Evolutionary conservation across 2,797 vertebrate genomes (phyloP), one percentile per base, ranked within the genome.

Genomic region (Hybognathus amarus): DNA sequence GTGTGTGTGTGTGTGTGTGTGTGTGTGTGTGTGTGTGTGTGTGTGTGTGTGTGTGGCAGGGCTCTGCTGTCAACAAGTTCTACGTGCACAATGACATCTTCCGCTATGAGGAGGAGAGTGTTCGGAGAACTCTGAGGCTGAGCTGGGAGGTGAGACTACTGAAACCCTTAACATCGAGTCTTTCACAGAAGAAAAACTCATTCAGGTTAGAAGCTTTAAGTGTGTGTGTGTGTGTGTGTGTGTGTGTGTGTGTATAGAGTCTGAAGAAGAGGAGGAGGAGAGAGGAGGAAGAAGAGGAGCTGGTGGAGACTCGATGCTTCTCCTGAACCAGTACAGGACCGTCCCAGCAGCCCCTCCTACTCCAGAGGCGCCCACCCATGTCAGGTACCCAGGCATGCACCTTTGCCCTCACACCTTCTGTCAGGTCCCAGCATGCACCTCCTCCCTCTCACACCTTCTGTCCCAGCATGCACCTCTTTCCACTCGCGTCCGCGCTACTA

Each of bases 71-170:
- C 78, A 99, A 99, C 93, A 99, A 99, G 86, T 99, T 99, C 93
- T 99, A 99, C 47, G 98, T 99, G 89, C 98, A 99, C 92, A 99
- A 99, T 80, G 98, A 99, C 91, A 99, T 99, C 92, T 99, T 99
- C 92, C 96, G 97, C 77, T 99, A 99, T 0, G 97, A 99, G 92
- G 98, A 99, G 89, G 98, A 99, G 91, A n/a, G 97, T 99, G 17
- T 99, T 99, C 91, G 97, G 97, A 87, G 98, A n/a, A 99, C 91
- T 99, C 98, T 4, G 98, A 99, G 92, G 97, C 97, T 84, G 98
- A 99, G 87, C 95, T 99, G 83, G 97, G 96, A 83, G 89, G 89
- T 88, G n/a, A 80, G 18, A 6, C 47, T 6, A 18, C 47, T 45
- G 17, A 50, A 17, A n/a, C n/a, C 15, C 47, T 13, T 9, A 1